Percentiles rank a stretch among this genome's conserved stretches.
Evolutionary conservation across 2,888 invertebrate species (phyloP).

Genomic region (Lithosia quadra): DNA sequence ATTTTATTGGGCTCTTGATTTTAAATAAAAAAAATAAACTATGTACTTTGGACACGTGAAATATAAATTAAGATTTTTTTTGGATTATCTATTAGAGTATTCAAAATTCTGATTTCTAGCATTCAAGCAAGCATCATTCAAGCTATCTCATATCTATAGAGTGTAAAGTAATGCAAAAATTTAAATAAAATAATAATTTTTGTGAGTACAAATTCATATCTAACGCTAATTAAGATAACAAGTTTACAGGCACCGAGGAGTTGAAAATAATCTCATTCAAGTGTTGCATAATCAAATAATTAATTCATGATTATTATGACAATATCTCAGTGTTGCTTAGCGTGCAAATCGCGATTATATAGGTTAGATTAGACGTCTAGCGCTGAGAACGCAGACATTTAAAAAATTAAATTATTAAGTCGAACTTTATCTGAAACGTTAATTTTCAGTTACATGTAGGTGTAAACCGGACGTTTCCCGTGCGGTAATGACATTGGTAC

Average conservation of each 20-base stretch:
- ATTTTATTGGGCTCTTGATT: no score
- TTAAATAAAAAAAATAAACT: no score
- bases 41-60: no score
- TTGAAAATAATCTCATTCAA: not conserved
- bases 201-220: not conserved
- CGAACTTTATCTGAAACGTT: not conserved
- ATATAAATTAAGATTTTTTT: no score
- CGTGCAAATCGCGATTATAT: not conserved
- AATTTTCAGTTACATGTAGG: conserved; percentile 6
- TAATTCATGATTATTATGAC: not conserved
- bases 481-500: conserved; percentile 65
- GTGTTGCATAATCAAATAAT: conserved; percentile 8
- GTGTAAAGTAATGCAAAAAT: not conserved
- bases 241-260: not conserved
- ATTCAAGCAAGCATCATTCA: no score
- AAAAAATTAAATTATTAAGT: not conserved
- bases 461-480: conserved; percentile 4
- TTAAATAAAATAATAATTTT: not conserved
- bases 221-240: not conserved
- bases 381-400: no score
- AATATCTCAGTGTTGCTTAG: not conserved
- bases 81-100: no score
- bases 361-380: not conserved
- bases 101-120: not conserved
- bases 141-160: not conserved